These are phyloP conservation scores for Polypterus senegalus DNA, from an alignment of 2,113 vertebrate species.

Conservation along the genomic window DNA sequence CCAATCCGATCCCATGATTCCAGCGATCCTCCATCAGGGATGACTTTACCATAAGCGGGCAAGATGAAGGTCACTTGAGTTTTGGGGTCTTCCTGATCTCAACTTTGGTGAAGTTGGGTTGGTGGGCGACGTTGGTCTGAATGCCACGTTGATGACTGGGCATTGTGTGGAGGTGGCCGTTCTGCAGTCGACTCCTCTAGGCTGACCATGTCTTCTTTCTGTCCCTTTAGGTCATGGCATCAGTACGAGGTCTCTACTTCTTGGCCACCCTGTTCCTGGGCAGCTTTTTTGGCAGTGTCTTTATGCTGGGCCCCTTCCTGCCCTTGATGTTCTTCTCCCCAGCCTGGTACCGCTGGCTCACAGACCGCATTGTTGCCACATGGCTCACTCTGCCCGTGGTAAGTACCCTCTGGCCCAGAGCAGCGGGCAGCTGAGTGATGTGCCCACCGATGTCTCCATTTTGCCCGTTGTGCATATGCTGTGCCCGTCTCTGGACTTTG, in stretches of 20 bases:
- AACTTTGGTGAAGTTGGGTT: no score
- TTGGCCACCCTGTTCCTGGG: conserved; percentile 74
- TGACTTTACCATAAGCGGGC: no score
- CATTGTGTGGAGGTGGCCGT: neutral
- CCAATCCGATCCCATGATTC: no score
- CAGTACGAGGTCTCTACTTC: conserved; percentile 79
- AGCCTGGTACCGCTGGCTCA: conserved; percentile 92
- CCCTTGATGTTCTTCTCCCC: conserved; percentile 82
- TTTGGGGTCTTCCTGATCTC: no score
- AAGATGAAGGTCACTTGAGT: no score
- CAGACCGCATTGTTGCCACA: conserved; percentile 75
- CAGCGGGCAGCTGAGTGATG: neutral
- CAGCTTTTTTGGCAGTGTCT: conserved; percentile 87
- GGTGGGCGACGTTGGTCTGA: no score
- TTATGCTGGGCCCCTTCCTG: conserved; percentile 81
- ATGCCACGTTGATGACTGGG: neutral
- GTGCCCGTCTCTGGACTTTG: no score
- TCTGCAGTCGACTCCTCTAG: no score
- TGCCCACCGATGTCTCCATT: no score
- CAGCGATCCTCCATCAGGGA: no score
- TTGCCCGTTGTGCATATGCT: no score
- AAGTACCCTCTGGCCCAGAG: conserved; percentile 30
- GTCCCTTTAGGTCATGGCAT: conserved; percentile 69
- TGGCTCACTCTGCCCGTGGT: conserved; percentile 96
- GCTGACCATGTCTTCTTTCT: conserved; percentile 13